These are phyloP conservation scores for Paramuricea clavata DNA, from an alignment of 92 coral and sea anemone genomes.

Conservation along the genomic window DNA sequence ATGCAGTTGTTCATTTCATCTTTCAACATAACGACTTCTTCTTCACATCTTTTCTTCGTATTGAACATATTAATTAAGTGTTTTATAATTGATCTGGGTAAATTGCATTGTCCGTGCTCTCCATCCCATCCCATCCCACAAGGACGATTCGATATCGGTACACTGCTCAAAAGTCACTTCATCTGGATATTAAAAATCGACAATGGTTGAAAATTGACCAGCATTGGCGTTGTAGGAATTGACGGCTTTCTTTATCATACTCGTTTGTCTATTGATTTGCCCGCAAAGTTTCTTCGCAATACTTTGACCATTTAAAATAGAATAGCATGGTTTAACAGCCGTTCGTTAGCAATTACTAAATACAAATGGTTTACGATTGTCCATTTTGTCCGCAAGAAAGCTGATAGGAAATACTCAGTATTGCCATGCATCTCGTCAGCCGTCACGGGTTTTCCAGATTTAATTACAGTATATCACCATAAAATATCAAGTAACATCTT, in stretches of 20 bases:
- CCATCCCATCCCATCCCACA: conserved; percentile 1
- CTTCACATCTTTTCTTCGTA: conserved; percentile 8
- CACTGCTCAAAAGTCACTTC: conserved; percentile 19
- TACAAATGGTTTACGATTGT: not conserved
- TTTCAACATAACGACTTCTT: conserved; percentile 26
- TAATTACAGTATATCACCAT: not conserved
- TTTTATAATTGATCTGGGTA: conserved; percentile 16
- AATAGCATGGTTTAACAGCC: not conserved
- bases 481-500: not conserved
- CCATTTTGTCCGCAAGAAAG: not conserved
- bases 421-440: too few species aligned
- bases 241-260: conserved; percentile 15
- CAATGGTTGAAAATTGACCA: conserved; percentile 18
- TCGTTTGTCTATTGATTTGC: conserved; percentile 10
- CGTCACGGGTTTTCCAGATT: too few species aligned
- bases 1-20: conserved; percentile 23
- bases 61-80: conserved; percentile 14
- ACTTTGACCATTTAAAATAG: conserved; percentile 12
- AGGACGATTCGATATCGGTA: not conserved
- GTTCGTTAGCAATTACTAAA: not conserved
- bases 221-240: conserved; percentile 9
- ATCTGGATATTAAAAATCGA: conserved; percentile 6
- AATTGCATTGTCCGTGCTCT: not conserved
- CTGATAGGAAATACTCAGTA: not conserved
- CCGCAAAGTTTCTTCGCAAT: conserved; percentile 27